phyloP scores from a whole-genome alignment of 2,888 invertebrate genomes.

The Auanema freiburgensis region DNA sequence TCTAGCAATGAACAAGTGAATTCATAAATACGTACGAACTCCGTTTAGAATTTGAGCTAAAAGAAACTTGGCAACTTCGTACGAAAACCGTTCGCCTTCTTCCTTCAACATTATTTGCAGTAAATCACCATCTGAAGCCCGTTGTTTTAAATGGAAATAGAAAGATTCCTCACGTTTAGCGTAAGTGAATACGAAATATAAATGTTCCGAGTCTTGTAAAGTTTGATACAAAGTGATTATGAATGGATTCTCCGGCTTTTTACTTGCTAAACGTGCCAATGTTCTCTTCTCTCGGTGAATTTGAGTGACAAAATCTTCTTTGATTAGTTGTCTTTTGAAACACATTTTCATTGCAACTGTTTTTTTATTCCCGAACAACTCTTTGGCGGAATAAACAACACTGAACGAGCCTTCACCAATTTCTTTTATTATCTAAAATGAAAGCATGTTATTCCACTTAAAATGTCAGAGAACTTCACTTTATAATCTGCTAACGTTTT shows the following conservation, averaged over 20 bases:
- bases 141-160: background rate
- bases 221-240: constrained; percentile 93
- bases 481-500: constrained; percentile 29
- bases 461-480: no score
- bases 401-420: constrained; percentile 47
- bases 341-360: constrained; percentile 87
- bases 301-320: constrained; percentile 73
- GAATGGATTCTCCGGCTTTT: constrained; percentile 71
- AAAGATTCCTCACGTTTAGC: constrained; percentile 30
- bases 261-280: constrained; percentile 69
- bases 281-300: constrained; percentile 42
- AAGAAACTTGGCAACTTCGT: constrained; percentile 78
- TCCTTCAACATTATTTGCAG: constrained; percentile 33
- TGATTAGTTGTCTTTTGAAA: constrained; percentile 87
- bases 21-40: background rate
- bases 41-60: background rate
- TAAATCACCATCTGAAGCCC: constrained; percentile 42
- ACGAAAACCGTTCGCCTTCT: constrained; percentile 47
- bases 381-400: constrained; percentile 35
- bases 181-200: constrained; percentile 89
- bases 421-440: constrained; percentile 37
- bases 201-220: constrained; percentile 87
- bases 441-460: no score
- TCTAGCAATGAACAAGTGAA: background rate
- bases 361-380: constrained; percentile 19